These are phyloP conservation scores for Electrona antarctica DNA, from an alignment of 2,113 vertebrate genomes.

Conservation along the genomic window DNA sequence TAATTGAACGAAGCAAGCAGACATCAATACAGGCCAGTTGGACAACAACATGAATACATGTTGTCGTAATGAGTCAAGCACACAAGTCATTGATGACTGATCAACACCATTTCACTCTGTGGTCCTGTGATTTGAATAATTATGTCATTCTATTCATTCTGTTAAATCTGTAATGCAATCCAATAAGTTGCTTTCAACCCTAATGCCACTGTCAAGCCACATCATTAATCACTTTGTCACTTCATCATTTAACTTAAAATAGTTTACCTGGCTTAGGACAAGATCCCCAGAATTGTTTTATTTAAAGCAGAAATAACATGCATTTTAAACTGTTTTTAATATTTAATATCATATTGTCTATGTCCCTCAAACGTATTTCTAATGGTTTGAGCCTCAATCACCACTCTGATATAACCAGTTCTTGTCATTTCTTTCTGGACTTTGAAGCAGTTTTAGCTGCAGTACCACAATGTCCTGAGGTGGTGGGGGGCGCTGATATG, in stretches of 20 bases:
- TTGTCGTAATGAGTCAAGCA: slow-evolving; percentile 20
- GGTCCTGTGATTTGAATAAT: slow-evolving; percentile 52
- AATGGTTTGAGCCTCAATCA: too few relatives aligned
- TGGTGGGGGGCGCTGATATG: too few relatives aligned
- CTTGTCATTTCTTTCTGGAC: too few relatives aligned
- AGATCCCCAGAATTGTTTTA: slow-evolving; percentile 16
- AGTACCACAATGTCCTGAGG: too few relatives aligned
- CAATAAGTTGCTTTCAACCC: slow-evolving; percentile 47
- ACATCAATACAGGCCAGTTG: neutral
- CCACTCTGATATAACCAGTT: too few relatives aligned
- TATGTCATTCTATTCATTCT: slow-evolving; percentile 24
- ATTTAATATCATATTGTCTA: too few relatives aligned
- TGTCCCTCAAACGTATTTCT: too few relatives aligned
- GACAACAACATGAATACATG: neutral
- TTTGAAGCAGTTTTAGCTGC: too few relatives aligned
- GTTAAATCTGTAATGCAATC: slow-evolving; percentile 31
- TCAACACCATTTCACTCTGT: slow-evolving; percentile 31
- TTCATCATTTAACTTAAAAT: slow-evolving; percentile 32
- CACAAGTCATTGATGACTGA: slow-evolving; percentile 36
- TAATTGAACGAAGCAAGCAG: neutral
- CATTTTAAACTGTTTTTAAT: too few relatives aligned
- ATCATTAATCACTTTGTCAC: slow-evolving; percentile 41
- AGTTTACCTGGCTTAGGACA: slow-evolving; percentile 11
- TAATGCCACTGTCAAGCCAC: slow-evolving; percentile 42
- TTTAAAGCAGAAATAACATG: too few relatives aligned